Percentiles rank a stretch among this genome's conserved stretches.
These are phyloP conservation scores for Pseudomyrmex concolor DNA, from an alignment of 1,140 invertebrate species.

Conservation along the genomic window DNA sequence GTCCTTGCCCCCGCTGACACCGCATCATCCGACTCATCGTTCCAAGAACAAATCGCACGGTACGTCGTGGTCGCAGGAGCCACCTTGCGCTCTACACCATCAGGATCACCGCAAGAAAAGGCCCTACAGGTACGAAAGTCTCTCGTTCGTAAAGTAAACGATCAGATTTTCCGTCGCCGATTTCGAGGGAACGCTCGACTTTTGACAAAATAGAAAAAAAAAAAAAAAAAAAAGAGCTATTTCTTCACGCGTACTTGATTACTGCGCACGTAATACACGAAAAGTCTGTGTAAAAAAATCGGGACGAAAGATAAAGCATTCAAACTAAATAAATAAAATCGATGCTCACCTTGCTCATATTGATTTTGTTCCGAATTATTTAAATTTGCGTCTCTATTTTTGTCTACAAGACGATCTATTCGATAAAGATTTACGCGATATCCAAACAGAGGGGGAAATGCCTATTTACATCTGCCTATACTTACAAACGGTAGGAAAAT, in stretches of 20 bases:
- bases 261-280: no score
- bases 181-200: no score
- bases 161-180: no score
- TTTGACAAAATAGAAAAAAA: no score
- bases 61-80: conserved; percentile 67
- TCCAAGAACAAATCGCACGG: conserved; percentile 71
- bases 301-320: no score
- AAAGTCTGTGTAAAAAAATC: no score
- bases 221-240: no score
- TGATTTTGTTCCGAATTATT: conserved; percentile 42
- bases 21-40: conserved; percentile 72
- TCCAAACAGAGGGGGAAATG: no score
- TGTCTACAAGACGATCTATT: conserved; percentile 7
- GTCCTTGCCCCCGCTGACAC: conserved; percentile 81
- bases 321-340: no score
- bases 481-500: not conserved
- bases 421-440: conserved; percentile 2
- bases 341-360: not conserved
- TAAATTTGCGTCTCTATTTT: conserved; percentile 37
- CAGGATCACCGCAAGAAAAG: conserved; percentile 77
- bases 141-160: no score
- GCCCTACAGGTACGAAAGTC: conserved; percentile 78
- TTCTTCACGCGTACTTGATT: no score
- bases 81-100: conserved; percentile 60
- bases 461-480: not conserved